Percentiles rank a stretch among this genome's conserved stretches.
Evolutionary conservation across 2,797 vertebrate species (phyloP).

Genomic region (Micromesistius poutassou): DNA sequence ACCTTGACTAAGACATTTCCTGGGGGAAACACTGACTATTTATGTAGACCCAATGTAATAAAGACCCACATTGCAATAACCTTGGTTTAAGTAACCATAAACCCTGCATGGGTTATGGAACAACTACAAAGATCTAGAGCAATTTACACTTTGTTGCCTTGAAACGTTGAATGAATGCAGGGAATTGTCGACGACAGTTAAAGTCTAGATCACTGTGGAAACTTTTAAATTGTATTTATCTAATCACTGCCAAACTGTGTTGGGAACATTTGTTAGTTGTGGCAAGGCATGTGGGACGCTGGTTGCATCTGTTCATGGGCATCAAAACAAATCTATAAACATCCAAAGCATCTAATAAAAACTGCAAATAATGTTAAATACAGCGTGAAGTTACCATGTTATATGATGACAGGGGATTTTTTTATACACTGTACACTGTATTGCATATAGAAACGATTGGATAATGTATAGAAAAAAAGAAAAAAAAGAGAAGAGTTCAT

Average conservation of each 20-base stretch:
- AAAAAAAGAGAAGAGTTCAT: constrained; percentile 28
- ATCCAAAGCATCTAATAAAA: neutral
- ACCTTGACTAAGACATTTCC: no score
- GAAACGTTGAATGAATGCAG: neutral
- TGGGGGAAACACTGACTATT: no score
- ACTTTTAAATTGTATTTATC: neutral
- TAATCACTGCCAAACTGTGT: neutral
- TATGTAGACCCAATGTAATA: neutral
- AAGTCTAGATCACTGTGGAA: neutral
- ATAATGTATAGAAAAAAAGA: neutral
- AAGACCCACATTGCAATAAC: neutral
- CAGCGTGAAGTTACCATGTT: neutral
- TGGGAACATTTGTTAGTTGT: neutral
- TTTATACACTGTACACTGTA: neutral
- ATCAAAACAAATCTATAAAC: neutral
- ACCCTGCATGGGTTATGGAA: neutral
- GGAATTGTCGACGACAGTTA: neutral
- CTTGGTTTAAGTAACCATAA: neutral
- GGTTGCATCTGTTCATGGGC: neutral
- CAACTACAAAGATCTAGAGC: neutral
- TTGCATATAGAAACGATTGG: neutral
- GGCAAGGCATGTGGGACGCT: neutral
- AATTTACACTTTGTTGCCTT: neutral
- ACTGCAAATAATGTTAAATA: neutral
- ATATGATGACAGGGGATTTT: no score